Percentiles rank a stretch among this genome's conserved stretches.
phyloP scores from a whole-genome alignment of 2,113 vertebrate species.

The Chloroceryle aenea region DNA sequence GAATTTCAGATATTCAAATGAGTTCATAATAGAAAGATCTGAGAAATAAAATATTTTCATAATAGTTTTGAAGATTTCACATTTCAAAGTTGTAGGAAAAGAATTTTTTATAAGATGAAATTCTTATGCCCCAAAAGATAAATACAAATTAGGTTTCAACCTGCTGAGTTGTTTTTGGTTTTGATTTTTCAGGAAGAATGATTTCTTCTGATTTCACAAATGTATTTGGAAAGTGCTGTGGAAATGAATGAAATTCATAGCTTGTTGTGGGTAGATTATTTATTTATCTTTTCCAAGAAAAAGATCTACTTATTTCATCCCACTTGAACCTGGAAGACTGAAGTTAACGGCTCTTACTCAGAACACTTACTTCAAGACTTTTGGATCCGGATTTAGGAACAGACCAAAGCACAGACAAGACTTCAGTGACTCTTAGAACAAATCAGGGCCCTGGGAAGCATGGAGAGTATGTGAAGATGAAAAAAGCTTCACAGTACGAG shows the following conservation, averaged over 20 bases:
- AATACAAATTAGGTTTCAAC: not conserved
- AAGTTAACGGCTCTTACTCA: not conserved
- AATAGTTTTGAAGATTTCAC: not conserved
- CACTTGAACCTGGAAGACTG: not conserved
- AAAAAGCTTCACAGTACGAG: not conserved
- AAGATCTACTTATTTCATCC: not conserved
- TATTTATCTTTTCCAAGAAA: not conserved
- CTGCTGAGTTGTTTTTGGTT: not conserved
- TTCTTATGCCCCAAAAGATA: not conserved
- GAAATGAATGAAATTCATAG: not conserved
- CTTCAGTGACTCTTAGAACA: not conserved
- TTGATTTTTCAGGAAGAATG: not conserved
- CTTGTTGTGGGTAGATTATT: not conserved
- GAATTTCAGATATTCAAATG: not conserved
- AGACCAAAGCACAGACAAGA: not conserved
- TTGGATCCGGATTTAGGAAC: not conserved
- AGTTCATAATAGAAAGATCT: not conserved
- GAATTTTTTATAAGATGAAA: not conserved
- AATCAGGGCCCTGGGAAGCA: not conserved
- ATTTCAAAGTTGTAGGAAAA: not conserved
- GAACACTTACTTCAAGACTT: not conserved
- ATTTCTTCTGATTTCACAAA: not conserved
- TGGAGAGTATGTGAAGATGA: not conserved
- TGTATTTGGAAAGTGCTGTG: not conserved
- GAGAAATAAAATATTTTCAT: not conserved